Base-by-base conservation (phyloP, 2,797 vertebrate genomes). In the Remorina albescens region DNA sequence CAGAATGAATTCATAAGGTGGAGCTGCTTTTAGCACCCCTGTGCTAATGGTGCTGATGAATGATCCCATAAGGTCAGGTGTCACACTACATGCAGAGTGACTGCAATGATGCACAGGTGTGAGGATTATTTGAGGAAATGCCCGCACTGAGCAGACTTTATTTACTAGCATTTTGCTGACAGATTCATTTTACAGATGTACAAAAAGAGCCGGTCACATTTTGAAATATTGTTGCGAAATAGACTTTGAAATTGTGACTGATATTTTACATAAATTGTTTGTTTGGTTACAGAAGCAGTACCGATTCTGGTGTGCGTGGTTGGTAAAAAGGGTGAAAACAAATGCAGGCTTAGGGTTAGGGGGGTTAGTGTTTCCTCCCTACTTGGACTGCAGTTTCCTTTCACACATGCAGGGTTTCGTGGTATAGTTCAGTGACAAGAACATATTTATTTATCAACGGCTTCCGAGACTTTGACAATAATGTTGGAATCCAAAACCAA, bases 1-100 rank as follows among this genome's bases (percentile, higher is more conserved):
- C 62, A 75, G 66, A 86, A 57, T 73, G 37, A 74, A 81, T 80
- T 82, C 51, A 74, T 80, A 61, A 76, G 79, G 54, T 25, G 26
- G 37, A 58, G 47, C 28, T 69, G 69, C 80, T 85, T 88, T 86
- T 68, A 83, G 67, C 74, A 67, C 54, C 53, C n/a, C 26, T 53
- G 53, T 53, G 47, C 28, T 72, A 77, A 76, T 13, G 4, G 11
- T 51, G 37, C 44, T 78, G 72, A 85, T 80, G 56, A 76, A 61
- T 80, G 67, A 81, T 78, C 50, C 56, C 32, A 67, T 86, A 57
- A 54, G 67, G 63, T 53, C 66, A 54, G 18, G 49, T 61, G 56
- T 56, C 69, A 41, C 41, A 25, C 32, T 51, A 19, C 41, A 68
- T 50, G 30, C 41, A 51, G 10, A 18, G 25, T 44, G 37, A 44